phyloP scores from a whole-genome alignment of 1,140 invertebrate genomes.

The Drosophila sp. region DNA sequence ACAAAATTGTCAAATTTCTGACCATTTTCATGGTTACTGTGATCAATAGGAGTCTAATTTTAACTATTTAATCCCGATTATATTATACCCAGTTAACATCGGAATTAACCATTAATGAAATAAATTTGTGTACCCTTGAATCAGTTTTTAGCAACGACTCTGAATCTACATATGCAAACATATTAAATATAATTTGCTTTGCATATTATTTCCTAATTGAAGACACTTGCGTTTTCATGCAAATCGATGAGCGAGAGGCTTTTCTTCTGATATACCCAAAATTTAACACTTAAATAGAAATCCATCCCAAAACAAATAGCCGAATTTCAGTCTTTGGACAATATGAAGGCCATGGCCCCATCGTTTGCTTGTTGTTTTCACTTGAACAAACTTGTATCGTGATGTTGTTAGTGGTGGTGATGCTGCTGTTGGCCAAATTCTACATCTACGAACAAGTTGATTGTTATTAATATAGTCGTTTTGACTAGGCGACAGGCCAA shows the following conservation, averaged over 20 bases:
- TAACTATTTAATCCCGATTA: no score
- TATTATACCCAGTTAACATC: no score
- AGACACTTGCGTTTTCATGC: not conserved
- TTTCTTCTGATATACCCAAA: not conserved
- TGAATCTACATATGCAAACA: no score
- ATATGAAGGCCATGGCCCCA: not conserved
- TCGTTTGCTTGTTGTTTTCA: slow-evolving; percentile 49
- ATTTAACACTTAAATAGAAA: slow-evolving; percentile 2
- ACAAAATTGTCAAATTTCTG: no score
- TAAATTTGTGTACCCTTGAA: no score
- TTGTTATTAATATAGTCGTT: slow-evolving; percentile 62
- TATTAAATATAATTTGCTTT: no score
- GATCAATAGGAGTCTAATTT: no score
- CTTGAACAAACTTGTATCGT: slow-evolving; percentile 38
- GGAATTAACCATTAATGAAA: no score
- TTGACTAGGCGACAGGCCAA: slow-evolving; percentile 3
- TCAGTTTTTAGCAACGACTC: no score
- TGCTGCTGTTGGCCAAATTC: slow-evolving; percentile 40
- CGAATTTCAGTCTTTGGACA: not conserved
- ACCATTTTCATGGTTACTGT: no score
- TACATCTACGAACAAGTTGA: slow-evolving; percentile 53
- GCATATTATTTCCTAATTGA: no score
- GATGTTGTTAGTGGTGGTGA: slow-evolving; percentile 25
- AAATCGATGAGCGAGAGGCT: not conserved
- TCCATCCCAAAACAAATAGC: not conserved